Base-by-base conservation (phyloP, 1,140 invertebrate species). In the Drosophila busckii region DNA sequence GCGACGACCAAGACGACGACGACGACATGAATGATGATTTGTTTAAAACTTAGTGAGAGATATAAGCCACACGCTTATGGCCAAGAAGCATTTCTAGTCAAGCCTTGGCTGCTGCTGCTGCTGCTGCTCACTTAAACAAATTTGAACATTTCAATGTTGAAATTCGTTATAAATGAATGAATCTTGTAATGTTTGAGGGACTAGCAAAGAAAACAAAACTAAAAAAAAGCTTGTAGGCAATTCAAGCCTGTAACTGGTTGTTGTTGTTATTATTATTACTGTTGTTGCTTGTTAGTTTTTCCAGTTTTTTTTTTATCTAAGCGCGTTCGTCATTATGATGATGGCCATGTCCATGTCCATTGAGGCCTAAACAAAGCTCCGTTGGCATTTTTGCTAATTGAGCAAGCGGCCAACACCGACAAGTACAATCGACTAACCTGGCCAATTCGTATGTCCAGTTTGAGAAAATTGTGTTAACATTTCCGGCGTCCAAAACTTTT, bases 161-260 rank as follows among this genome's bases (percentile, higher is more conserved):
- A 78, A 78, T 78, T 78, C 73, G 52, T 80, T 80, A 80, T 78
- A 78, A 78, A 67, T 78, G 71, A 76, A 76, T 78, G 67, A 70
- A 63, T 66, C 62, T 58, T 70, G 71, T 76, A 76, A 78, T 61
- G 70, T 1, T 37, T 7, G 63, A 29, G 16, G 44, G 28, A 28
- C 9, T n/a, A 22, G 13, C 25, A 26, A 20, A 9, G 20, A 13
- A 10, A 8, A 4, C 13, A 23, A n/a, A 25, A 1, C n/a, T 6
- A 44, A 40, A 28, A 28, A 44, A 62, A 56, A 65, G 45, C 35
- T 70, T 71, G 32, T 35, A 32, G 54, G 62, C 67, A 62, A 31
- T 62, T 70, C 62, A 66, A 59, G 32, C 25, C 31, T 40, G 32
- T n/a, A n/a, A n/a, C n/a, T n/a, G 8, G 35, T 25, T 23, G 22